Base-by-base conservation (phyloP, 2,113 vertebrate species). In the Sinocyclocheilus grahami region DNA sequence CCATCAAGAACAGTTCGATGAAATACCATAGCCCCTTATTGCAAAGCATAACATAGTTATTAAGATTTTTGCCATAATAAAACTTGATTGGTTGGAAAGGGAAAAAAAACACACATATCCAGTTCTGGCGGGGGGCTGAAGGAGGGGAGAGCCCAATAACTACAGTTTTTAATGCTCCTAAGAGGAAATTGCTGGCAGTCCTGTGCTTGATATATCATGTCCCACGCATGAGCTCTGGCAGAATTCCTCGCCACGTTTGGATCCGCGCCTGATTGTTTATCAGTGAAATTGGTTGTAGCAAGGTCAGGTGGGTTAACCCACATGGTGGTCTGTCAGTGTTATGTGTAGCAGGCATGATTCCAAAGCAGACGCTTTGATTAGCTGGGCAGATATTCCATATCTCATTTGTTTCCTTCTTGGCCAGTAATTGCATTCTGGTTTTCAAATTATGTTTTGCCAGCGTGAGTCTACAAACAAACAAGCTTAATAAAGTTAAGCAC, bases 351-450 rank as follows among this genome's bases (percentile, higher is more conserved):
- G 89, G 85, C 90, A 90, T 93, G 92, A 92, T 90, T 84, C 72
- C 76, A 86, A 88, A 91, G 82, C 78, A 78, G 87, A 90, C 46
- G 75, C 84, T 85, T 78, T 91, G 91, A 94, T 94, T 94, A 93
- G 88, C 87, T 86, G 7, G 86, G 87, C 87, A 90, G 46, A 94
- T 93, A 91, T 92, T 91, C 87, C 87, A 80, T 88, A 87, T 91
- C 90, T 88, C 90, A 87, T 91, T 90, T 86, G 81, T 89, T 86
- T 86, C 75, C 89, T 88, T 78, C 86, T 69, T 88, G 85, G 85
- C 82, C 75, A 71, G 85, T 94, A 92, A 95, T 95, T 91, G 90
- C 89, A 87, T 94, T 93, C 92, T 90, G 90, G 89, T 91, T 90
- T 90, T 88, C 83, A 92, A 92, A 90, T 87, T 85, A 82, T 81